Evolutionary conservation across 2,888 invertebrate species (phyloP), one percentile per base, ranked within the genome.

Genomic region (Caenorhabditis becei): DNA sequence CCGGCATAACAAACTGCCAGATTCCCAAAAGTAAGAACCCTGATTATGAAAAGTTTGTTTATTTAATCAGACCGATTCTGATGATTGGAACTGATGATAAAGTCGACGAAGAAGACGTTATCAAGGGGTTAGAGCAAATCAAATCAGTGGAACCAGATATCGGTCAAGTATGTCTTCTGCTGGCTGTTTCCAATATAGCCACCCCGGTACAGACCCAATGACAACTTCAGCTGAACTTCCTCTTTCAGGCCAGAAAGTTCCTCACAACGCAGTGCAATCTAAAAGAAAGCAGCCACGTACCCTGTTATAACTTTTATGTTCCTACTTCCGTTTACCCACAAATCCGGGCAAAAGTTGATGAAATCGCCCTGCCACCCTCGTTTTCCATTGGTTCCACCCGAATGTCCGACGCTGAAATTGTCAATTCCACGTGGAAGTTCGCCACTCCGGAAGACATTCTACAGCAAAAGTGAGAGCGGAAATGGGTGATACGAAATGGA

Each of bases 351-450:
- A 61, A 67, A 41, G 35, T 54, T 8, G 41, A 66, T 23, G 16
- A 18, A 59, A 65, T 58, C 65, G n/a, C 35, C 16, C 65, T 74
- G 23, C 74, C 74, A 0, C 8, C 51, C 11, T 26, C 32, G 2
- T 74, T 59, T 53, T 41, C 51, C 14, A 65, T 74, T 37, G 74
- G 74, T 37, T 74, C 74, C 28, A 74, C 74, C 41, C 35, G 44
- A 41, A 5, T 74, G 1, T 44, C 61, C 24, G 67, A 79, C 41
- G 49, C 62, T 8, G 54, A 72, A 58, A 61, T 67, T 3, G 58
- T 79, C 32, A 72, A 66, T 41, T 56, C 62, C 37, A 79, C 79
- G 49, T 79, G 79, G 79, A 72, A 79, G 26, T 79, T 72, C 32
- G 72, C 72, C 16, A 44, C 62, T 24, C 62, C 69, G 18, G 71